Evolutionary conservation across 2,888 invertebrate genomes (phyloP), one percentile per base, ranked within the genome.

Genomic region (Pterostichus madidus): DNA sequence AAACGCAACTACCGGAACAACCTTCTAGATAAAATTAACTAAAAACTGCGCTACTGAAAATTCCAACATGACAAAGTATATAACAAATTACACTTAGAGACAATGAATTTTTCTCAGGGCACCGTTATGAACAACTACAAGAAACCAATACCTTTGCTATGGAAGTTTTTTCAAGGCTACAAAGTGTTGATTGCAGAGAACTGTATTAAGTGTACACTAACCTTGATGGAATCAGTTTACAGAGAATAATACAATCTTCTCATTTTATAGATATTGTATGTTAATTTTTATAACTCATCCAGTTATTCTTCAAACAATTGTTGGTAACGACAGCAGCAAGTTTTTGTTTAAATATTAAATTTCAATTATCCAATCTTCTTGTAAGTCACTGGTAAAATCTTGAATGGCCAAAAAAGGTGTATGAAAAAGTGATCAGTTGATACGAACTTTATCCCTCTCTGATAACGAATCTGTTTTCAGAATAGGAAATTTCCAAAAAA

Each of bases 151-250:
- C 39, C 39, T 1, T 7, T 39, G 39, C 7, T 64, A 11, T 61
- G 35, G 68, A 44, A 71, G 46, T 71, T 71, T 71, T 24, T 71
- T 44, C 68, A 71, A 71, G 68, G 68, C 44, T 39, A 71, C 68
- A 13, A 1, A 32, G 11, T 61, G 61, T 61, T 61, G 61, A 61
- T 64, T 64, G 35, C 39, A 64, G 64, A 64, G 52, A 61, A n/a
- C 32, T 39, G 17, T 39, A 44, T 39, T 39, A 71, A 71, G 44
- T 71, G 44, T 64, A n/a, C 68, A 44, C 44, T 32, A 46, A 44
- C 68, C 68, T 71, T 71, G 44, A 71, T 44, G 44, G 64, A 71
- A 71, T 44, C 44, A 71, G 3, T 44, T 71, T 44, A 71, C 68
- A 71, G 1, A 13, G 17, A 13, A 10, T 56, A 17, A 13, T 17